Conservation (phyloP, 2,888 invertebrate species). For the Trissolcus brochymenae region DNA sequence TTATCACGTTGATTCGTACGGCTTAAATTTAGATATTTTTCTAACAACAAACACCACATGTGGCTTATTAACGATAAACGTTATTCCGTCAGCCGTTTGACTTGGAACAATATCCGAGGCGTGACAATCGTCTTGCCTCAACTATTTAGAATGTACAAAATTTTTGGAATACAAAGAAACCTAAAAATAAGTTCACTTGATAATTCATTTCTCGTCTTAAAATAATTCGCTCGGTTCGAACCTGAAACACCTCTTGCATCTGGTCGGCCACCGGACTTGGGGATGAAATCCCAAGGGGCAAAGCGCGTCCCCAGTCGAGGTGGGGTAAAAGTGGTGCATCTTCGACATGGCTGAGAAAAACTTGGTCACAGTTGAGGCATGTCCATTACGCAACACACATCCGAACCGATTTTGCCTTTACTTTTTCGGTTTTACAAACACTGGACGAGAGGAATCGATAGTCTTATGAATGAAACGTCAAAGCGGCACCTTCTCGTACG, state of each 20-base stretch:
- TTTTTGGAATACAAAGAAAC: no score
- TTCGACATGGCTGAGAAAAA: conserved; percentile 42
- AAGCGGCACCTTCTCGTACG: conserved; percentile 27
- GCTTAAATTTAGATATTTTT: background rate
- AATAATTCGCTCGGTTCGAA: conserved; percentile 61
- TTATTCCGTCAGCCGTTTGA: no score
- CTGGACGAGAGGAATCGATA: no score
- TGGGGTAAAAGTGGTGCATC: conserved; percentile 86
- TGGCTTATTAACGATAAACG: background rate
- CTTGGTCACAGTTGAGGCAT: conserved; percentile 22
- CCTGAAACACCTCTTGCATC: conserved; percentile 94
- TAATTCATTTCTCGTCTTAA: no score
- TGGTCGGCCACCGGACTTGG: conserved; percentile 94
- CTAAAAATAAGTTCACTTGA: no score
- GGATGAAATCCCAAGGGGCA: conserved; percentile 96
- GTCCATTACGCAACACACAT: conserved; percentile 27
- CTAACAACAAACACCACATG: conserved; percentile 10
- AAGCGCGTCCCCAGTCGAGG: conserved; percentile 90
- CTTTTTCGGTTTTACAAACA: background rate
- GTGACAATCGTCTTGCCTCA: no score
- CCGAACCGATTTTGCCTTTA: background rate
- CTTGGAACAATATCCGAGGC: no score
- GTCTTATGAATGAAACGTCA: background rate
- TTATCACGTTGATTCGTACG: background rate
- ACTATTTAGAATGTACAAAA: no score